Base-by-base conservation (phyloP, 2,797 vertebrate genomes). In the Thunnus albacares region DNA sequence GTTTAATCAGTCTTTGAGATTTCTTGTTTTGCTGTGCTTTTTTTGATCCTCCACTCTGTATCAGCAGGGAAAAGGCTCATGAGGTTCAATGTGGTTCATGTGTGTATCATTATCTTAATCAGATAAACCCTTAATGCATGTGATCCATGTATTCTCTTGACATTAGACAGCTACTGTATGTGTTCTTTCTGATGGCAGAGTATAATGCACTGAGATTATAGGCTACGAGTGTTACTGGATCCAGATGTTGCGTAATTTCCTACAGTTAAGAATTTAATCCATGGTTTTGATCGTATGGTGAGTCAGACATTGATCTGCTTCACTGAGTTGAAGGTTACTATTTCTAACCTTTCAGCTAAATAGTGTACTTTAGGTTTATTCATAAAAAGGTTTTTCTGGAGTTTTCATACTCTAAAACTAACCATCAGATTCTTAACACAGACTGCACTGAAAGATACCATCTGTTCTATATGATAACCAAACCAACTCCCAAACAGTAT, bases 11-110 rank as follows among this genome's bases (percentile, higher is more conserved):
- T 71, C 63, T 75, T 6, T 58, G 12, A 70, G 43, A 77, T 24
- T 35, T 58, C 17, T 70, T 77, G 26, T 70, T 79, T 55, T 76
- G 64, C 69, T 88, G 67, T 87, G 84, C 67, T 86, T 77, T 45
- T 55, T 62, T 24, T 66, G 52, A 60, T 75, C 52, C 17, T 13
- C 52, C 24, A 15, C 58, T 71, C 18, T 43, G 52, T 78, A 75
- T 30, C 53, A 78, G 66, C 73, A 59, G 66, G 41, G 13, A 81
- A 51, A 66, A 77, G n/a, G 61, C 52, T 33, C 3, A 13, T 58
- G 77, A 81, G 81, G 69, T 77, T 66, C 35, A 52, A 51, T 18
- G 55, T 51, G 78, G 69, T 76, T 75, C 17, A n/a, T 22, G 6
- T 78, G 10, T 30, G 17, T 47, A 77, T 71, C 35, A 38, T 41